Evolutionary conservation across 1,140 invertebrate species (phyloP), one percentile per base, ranked within the genome.

Genomic region (Pararge aegeria): DNA sequence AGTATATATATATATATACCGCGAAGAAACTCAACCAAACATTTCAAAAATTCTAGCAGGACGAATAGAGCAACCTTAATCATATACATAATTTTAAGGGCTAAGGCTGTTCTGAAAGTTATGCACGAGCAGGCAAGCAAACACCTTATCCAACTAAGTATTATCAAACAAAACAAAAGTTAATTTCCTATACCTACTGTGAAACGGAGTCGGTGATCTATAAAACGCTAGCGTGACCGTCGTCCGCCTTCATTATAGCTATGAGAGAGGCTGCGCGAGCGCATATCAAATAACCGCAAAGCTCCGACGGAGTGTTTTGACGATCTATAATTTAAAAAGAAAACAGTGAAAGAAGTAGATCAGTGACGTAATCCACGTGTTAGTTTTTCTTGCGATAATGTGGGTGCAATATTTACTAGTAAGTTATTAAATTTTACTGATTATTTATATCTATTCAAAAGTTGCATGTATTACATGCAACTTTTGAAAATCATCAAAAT

Each of bases 81-180:
- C n/a, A n/a, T n/a, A n/a, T n/a, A n/a, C n/a, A n/a, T 37, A 37
- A 37, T 37, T 37, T 5, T 37, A 12, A 2, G 3, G 2, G n/a
- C n/a, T 5, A 3, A 3, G 44, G 5, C 12, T 49, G 64, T 68
- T 73, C 27, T 49, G 58, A 48, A 76, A 75, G 75, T 73, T 71
- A 71, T 74, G 68, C 75, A 60, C 61, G 48, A 54, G 66, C 60
- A 66, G 58, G 9, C 4, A 61, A 64, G 62, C 59, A 64, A 73
- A 70, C 64, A 53, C 49, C 63, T 83, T 85, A 85, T 78, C 78
- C 81, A 85, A 84, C 78, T 68, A 49, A 15, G 5, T 1, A 15
- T 53, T 68, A 51, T 70, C 74, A 76, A 79, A 81, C 63, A 81
- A 82, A 85, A 78, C 66, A 68, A 80, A 68, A 74, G 58, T 75